Percentiles rank a stretch among this genome's conserved stretches.
phyloP scores from a whole-genome alignment of 2,797 vertebrate species.

The Heteromormyrus szaboi region DNA sequence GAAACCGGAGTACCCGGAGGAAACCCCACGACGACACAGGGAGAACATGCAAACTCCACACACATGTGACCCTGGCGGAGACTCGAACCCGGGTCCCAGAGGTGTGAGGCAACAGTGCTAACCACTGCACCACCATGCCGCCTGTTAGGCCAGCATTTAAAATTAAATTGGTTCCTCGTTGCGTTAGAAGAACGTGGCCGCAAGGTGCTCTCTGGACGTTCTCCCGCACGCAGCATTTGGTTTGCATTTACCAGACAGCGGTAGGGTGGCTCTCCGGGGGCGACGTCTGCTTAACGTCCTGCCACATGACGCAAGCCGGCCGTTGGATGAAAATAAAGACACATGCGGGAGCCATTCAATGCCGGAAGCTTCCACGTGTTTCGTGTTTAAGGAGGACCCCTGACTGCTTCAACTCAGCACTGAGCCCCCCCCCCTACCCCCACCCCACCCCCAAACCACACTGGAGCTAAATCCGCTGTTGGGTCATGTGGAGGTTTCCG shows the following conservation, averaged over 20 bases:
- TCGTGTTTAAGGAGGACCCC: slow-evolving; percentile 50
- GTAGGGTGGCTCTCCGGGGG: slow-evolving; percentile 55
- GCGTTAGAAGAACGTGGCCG: slow-evolving; percentile 62
- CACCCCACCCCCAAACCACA: neutral
- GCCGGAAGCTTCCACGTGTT: slow-evolving; percentile 61
- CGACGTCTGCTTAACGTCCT: slow-evolving; percentile 73
- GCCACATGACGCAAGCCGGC: slow-evolving; percentile 57
- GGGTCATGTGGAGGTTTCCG: neutral
- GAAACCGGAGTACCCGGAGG: no score
- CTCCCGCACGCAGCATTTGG: slow-evolving; percentile 67
- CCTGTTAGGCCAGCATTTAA: slow-evolving; percentile 40
- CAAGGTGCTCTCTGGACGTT: slow-evolving; percentile 58
- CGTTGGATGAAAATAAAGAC: slow-evolving; percentile 65
- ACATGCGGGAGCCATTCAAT: slow-evolving; percentile 56
- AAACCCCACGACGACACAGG: no score
- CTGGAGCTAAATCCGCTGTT: neutral
- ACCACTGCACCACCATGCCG: no score
- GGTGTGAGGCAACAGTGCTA: no score
- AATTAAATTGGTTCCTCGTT: slow-evolving; percentile 61
- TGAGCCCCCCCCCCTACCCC: neutral
- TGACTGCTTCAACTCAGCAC: neutral
- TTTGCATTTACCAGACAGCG: slow-evolving; percentile 70
- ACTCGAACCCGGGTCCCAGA: no score
- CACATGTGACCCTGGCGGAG: no score
- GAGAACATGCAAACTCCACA: no score